A percentile compares a stretch with the other conserved stretches of the same genome.
These are phyloP conservation scores for Nyctibius grandis DNA, from an alignment of 2,797 vertebrate genomes.

Conservation along the genomic window DNA sequence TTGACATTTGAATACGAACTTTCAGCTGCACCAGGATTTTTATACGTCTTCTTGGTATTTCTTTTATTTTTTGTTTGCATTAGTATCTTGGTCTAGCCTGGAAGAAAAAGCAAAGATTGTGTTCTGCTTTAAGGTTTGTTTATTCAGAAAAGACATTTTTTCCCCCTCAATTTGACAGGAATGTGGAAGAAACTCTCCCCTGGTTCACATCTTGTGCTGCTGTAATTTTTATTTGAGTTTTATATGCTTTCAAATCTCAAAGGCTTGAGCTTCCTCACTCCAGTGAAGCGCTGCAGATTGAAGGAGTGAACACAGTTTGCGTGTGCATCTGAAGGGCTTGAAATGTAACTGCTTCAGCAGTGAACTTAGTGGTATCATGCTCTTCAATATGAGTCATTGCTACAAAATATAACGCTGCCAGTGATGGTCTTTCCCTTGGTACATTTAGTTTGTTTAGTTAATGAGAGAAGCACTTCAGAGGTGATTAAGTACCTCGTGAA, in stretches of 20 bases:
- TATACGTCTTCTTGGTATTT: neutral
- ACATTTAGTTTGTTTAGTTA: neutral
- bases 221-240: neutral
- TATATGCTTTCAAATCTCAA: neutral
- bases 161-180: neutral
- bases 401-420: neutral
- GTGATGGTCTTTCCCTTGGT: neutral
- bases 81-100: neutral
- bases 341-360: neutral
- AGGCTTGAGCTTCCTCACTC: neutral
- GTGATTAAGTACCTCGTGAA: neutral
- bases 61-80: neutral
- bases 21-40: neutral
- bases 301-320: neutral
- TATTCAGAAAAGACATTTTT: neutral
- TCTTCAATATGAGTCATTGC: neutral
- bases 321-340: neutral
- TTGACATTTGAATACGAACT: neutral
- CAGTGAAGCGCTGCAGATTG: neutral
- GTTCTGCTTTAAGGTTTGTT: neutral
- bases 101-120: neutral
- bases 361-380: neutral
- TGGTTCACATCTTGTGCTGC: neutral
- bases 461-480: neutral
- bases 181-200: neutral